These are phyloP conservation scores for Panagrolaimus sp. DNA, from an alignment of 1,140 invertebrate species.

Conservation along the genomic window DNA sequence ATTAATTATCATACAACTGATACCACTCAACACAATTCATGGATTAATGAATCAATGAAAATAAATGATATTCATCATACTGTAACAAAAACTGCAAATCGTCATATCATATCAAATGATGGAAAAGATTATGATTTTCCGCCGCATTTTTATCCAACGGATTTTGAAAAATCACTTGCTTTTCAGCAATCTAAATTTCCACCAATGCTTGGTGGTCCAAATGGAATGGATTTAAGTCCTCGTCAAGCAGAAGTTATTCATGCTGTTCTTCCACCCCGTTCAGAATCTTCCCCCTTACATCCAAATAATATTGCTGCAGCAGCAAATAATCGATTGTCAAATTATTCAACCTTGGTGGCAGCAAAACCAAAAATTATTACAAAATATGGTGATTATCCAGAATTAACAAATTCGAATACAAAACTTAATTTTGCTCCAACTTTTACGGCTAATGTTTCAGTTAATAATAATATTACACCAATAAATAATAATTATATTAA, in stretches of 20 bases:
- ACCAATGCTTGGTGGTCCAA: no score
- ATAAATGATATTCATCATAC: not conserved
- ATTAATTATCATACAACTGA: conserved; percentile 7
- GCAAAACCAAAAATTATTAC: conserved; percentile 11
- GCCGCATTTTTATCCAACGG: not conserved
- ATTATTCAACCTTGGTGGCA: not conserved
- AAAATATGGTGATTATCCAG: conserved; percentile 6
- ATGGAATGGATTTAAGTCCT: no score
- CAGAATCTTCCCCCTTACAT: not conserved
- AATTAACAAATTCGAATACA: not conserved
- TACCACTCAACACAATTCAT: not conserved
- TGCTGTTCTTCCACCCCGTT: no score
- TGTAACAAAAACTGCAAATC: not conserved
- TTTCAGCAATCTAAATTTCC: not conserved
- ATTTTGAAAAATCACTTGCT: not conserved
- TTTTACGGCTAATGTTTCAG: no score
- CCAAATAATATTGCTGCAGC: not conserved
- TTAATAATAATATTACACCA: not conserved
- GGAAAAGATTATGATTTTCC: conserved; percentile 7
- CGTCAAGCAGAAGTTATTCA: no score
- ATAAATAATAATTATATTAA: no score
- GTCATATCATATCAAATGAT: not conserved
- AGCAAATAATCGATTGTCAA: not conserved
- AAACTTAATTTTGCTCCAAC: not conserved
- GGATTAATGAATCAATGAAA: not conserved